A percentile compares a stretch with the other conserved stretches of the same genome.
Evolutionary conservation across 2,888 invertebrate genomes (phyloP).

Genomic region (Plusia festucae): DNA sequence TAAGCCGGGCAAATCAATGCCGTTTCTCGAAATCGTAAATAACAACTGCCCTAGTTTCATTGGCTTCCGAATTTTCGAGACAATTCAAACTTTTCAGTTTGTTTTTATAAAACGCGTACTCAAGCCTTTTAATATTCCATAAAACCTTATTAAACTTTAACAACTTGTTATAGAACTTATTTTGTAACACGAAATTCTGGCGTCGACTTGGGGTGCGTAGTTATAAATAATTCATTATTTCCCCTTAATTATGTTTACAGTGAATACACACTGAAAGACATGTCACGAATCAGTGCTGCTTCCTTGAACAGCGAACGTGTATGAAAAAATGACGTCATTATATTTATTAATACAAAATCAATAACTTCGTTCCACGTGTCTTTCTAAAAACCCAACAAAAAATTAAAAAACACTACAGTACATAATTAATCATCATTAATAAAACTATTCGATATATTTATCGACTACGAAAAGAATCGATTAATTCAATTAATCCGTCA

Average conservation of each 20-base stretch:
- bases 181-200: background rate
- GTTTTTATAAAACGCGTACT: background rate
- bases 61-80: constrained; percentile 2
- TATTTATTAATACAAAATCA: too few relatives aligned
- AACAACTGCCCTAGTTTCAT: constrained; percentile 1
- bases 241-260: background rate
- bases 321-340: background rate
- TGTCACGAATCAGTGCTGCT: background rate
- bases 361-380: too few relatives aligned
- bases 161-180: background rate
- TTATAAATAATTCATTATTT: constrained; percentile 3
- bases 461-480: background rate
- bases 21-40: background rate
- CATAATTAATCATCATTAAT: too few relatives aligned
- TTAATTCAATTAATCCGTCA: background rate
- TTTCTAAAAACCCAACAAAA: too few relatives aligned
- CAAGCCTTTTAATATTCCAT: background rate
- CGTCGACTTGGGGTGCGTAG: background rate
- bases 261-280: background rate
- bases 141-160: background rate
- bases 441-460: too few relatives aligned
- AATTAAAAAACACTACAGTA: too few relatives aligned
- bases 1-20: background rate
- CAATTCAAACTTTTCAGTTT: background rate
- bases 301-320: background rate